Conservation (phyloP, 1,140 invertebrate species). For the Leucophenga varia region DNA sequence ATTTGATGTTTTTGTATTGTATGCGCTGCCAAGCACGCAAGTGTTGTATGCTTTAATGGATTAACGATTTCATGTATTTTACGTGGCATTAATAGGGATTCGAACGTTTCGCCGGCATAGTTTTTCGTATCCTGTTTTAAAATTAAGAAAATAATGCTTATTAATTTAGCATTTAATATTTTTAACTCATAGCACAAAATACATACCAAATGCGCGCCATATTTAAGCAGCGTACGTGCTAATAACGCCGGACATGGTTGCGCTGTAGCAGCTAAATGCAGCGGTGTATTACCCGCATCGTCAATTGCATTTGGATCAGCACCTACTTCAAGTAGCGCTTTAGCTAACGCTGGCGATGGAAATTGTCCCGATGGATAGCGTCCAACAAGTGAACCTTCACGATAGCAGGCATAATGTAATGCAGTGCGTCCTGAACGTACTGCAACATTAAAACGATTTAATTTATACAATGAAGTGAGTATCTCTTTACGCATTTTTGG, state of each 20-base stretch:
- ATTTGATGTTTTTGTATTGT: slow-evolving; percentile 61
- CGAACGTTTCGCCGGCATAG: slow-evolving; percentile 74
- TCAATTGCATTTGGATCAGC: slow-evolving; percentile 76
- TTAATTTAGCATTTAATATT: too few relatives aligned
- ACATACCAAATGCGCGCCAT: slow-evolving; percentile 75
- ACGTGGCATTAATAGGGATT: slow-evolving; percentile 66
- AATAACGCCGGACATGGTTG: slow-evolving; percentile 68
- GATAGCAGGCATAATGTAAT: slow-evolving; percentile 79
- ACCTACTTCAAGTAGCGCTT: slow-evolving; percentile 78
- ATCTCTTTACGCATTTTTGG: slow-evolving; percentile 61
- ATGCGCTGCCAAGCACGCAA: slow-evolving; percentile 79
- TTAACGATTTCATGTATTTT: slow-evolving; percentile 69
- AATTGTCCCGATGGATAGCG: slow-evolving; percentile 77
- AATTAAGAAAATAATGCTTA: background rate
- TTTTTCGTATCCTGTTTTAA: slow-evolving; percentile 77
- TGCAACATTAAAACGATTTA: slow-evolving; percentile 72
- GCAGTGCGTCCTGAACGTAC: slow-evolving; percentile 72
- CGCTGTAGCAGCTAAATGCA: slow-evolving; percentile 48
- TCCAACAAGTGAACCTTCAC: slow-evolving; percentile 61
- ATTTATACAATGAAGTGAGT: slow-evolving; percentile 67
- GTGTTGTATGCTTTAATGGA: slow-evolving; percentile 74
- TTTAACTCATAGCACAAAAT: too few relatives aligned
- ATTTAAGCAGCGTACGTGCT: slow-evolving; percentile 69
- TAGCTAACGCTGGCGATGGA: slow-evolving; percentile 72
- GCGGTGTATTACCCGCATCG: slow-evolving; percentile 68